Evolutionary conservation across 2,797 vertebrate genomes (phyloP), one percentile per base, ranked within the genome.

Genomic region (Parambassis ranga): DNA sequence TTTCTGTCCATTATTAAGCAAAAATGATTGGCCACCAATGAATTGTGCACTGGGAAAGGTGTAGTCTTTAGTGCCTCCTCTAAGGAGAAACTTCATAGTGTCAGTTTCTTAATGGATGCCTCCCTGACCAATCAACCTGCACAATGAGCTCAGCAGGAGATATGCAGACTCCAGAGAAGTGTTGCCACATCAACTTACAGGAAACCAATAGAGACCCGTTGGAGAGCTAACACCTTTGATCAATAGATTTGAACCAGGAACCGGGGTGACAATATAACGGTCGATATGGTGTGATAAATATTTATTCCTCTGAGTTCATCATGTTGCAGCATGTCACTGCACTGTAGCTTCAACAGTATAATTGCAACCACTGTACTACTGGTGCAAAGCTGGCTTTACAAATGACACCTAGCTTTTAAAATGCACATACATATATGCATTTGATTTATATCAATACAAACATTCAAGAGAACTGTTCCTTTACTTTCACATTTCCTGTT

Each of bases 281-380:
- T 62, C 31, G 35, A 16, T 56, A 22, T n/a, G 10, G 3, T 27
- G 22, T 28, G 22, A 41, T 64, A 6, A 7, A 68, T 66, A 35
- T 48, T 58, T 68, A 6, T 48, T 63, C 8, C 1, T 38, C 55
- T 46, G 0, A 36, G 23, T 59, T 78, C 70, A 51, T 69, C 32
- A 27, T 59, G 38, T 27, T 30, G 42, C 48, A 42, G 1, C 1
- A 0, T 4, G 7, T 11, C 22, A 20, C 23, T 33, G 13, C 5
- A 5, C 5, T 23, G 23, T n/a, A 35, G 10, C 14, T 6, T 48
- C 11, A 37, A 23, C 30, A 57, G 9, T 23, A 27, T 16, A 51
- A 36, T 49, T 50, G 10, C 13, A 55, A 26, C 16, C 26, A 23
- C 35, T 19, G 19, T 20, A 24, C 19, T 33, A 33, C 3, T 46